Evolutionary conservation across 2,797 vertebrate genomes (phyloP).

Genomic region (Austrolebias charrua): DNA sequence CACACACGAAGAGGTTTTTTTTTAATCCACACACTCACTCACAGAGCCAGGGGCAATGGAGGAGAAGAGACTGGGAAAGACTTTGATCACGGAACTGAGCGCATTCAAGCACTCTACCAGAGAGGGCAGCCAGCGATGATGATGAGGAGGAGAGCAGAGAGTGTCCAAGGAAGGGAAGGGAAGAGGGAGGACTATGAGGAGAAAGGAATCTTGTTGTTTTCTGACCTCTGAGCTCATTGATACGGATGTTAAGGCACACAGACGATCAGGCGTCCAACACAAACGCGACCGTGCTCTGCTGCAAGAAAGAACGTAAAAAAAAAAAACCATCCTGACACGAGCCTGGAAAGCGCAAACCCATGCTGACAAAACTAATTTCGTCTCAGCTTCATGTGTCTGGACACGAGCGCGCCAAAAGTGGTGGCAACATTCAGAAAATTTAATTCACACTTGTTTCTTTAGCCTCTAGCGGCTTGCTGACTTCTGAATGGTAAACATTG

Average conservation of each 20-base stretch:
- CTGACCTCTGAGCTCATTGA: conserved; percentile 70
- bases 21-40: conserved; percentile 22
- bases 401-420: conserved; percentile 32
- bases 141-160: conserved; percentile 69
- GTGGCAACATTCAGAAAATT: conserved; percentile 45
- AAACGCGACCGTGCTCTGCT: conserved; percentile 10
- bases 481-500: conserved; percentile 46
- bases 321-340: conserved; percentile 12
- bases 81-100: conserved; percentile 80
- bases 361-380: conserved; percentile 53
- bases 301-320: conserved; percentile 7
- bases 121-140: conserved; percentile 74
- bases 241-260: conserved; percentile 70
- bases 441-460: conserved; percentile 56
- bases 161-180: conserved; percentile 33
- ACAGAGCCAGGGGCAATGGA: conserved; percentile 67
- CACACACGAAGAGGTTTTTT: conserved; percentile 14
- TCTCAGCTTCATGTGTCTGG: conserved; percentile 29
- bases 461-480: conserved; percentile 40
- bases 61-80: conserved; percentile 76
- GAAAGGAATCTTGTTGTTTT: conserved; percentile 47
- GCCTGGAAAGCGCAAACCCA: conserved; percentile 32
- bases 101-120: conserved; percentile 76
- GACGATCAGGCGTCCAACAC: conserved; percentile 46
- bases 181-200: not conserved